Conservation (phyloP, 2,888 invertebrate genomes). For the Drosophila greeni region DNA sequence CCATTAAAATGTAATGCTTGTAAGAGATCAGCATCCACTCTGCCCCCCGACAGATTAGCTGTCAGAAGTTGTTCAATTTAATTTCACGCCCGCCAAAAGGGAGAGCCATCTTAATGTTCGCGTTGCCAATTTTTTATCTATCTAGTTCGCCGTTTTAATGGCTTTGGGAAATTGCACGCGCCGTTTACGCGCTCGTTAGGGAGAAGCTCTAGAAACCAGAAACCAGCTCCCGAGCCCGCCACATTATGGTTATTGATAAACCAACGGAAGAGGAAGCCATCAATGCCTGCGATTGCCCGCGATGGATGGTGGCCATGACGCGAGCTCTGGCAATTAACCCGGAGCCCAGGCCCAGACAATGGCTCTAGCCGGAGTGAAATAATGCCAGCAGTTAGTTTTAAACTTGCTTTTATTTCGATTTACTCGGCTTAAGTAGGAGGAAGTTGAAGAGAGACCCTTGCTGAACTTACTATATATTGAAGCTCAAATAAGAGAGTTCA, state of each 20-base stretch:
- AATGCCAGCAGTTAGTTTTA: not conserved
- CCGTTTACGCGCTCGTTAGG: conserved; percentile 72
- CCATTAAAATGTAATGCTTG: conserved; percentile 76
- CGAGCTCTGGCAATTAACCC: conserved; percentile 30
- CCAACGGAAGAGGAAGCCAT: conserved; percentile 25
- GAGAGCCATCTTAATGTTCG: conserved; percentile 59
- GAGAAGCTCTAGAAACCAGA: conserved; percentile 33
- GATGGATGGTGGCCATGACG: not conserved
- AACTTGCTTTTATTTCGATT: not conserved
- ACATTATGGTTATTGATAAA: conserved; percentile 71
- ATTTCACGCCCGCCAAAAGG: conserved; percentile 55
- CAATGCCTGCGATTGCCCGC: conserved; percentile 15
- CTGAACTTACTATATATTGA: not conserved
- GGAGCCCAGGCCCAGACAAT: conserved; percentile 27
- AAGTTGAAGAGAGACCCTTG: not conserved
- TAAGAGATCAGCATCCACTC: conserved; percentile 58
- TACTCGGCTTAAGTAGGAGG: not conserved
- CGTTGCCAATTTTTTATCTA: conserved; percentile 65
- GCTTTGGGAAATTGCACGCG: conserved; percentile 71
- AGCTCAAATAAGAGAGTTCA: too few species aligned
- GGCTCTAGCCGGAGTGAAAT: conserved; percentile 4
- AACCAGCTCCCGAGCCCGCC: conserved; percentile 13
- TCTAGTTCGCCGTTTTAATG: conserved; percentile 64
- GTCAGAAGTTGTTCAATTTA: conserved; percentile 75
- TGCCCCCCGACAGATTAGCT: conserved; percentile 56